These are phyloP conservation scores for Venusia cambrica DNA, from an alignment of 2,888 invertebrate genomes.

Conservation along the genomic window DNA sequence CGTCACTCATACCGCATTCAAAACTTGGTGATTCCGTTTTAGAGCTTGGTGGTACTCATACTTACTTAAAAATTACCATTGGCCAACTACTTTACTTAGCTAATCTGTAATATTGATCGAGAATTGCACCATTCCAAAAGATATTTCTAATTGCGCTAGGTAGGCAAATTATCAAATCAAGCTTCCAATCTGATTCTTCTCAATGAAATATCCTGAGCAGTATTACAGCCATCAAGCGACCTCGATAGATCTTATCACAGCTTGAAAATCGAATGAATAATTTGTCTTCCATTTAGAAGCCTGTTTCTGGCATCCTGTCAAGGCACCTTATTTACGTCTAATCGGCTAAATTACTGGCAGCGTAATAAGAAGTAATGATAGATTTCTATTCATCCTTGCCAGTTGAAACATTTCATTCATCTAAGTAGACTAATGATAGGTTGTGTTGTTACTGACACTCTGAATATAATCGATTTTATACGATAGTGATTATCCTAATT, in stretches of 20 bases:
- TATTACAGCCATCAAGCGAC: slow-evolving; percentile 46
- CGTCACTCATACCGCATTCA: no score
- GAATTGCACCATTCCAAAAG: no score
- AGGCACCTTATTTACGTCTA: slow-evolving; percentile 28
- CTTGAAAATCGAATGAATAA: slow-evolving; percentile 49
- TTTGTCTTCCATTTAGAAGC: slow-evolving; percentile 43
- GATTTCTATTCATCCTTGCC: slow-evolving; percentile 28
- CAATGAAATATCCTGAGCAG: slow-evolving; percentile 25
- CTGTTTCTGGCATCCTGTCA: slow-evolving; percentile 30
- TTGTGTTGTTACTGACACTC: slow-evolving; percentile 17
- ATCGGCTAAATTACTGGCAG: slow-evolving; percentile 30
- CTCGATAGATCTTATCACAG: slow-evolving; percentile 50
- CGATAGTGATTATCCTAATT: no score
- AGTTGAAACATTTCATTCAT: slow-evolving; percentile 21
- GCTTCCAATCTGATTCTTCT: slow-evolving; percentile 16
- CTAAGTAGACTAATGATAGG: slow-evolving; percentile 19
- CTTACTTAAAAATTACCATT: no score
- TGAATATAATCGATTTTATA: slow-evolving; percentile 14
- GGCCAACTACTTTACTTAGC: no score
- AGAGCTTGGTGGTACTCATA: no score
- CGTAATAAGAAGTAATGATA: slow-evolving; percentile 29
- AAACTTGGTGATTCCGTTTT: no score
- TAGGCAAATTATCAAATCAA: no score
- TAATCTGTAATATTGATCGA: no score
- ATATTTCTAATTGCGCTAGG: no score